These are phyloP conservation scores for Mus caroli DNA, from an alignment of 2,797 vertebrate species.

Conservation along the genomic window DNA sequence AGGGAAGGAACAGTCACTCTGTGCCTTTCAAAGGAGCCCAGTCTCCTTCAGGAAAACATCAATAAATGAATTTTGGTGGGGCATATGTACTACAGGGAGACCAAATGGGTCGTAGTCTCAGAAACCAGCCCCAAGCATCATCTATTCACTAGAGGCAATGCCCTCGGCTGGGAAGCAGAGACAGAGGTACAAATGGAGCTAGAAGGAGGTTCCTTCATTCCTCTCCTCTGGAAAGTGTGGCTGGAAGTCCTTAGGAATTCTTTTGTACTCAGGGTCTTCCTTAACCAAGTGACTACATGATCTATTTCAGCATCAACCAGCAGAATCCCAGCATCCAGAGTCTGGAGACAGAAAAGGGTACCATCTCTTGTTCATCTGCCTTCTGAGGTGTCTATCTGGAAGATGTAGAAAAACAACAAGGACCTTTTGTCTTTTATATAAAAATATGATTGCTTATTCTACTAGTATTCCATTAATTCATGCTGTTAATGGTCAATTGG, in stretches of 20 bases:
- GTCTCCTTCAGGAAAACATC: not conserved
- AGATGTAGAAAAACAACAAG: not conserved
- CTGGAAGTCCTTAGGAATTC: not conserved
- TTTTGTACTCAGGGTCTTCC: not conserved
- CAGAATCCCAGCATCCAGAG: not conserved
- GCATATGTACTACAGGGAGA: no score
- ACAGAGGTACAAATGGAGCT: not conserved
- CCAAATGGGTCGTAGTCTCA: not conserved
- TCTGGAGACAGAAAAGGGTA: not conserved
- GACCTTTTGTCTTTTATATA: not conserved
- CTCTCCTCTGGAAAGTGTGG: fast-evolving
- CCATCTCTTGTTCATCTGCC: not conserved
- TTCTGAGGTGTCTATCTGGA: not conserved
- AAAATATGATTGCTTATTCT: not conserved
- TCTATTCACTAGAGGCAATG: not conserved
- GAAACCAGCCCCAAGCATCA: not conserved
- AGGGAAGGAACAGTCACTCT: fast-evolving
- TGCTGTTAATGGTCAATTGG: not conserved
- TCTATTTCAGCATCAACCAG: not conserved
- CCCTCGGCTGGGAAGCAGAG: no score
- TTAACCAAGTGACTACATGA: not conserved
- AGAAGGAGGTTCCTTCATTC: not conserved
- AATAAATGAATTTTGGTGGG: not conserved
- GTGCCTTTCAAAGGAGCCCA: not conserved
- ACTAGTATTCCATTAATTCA: not conserved